Evolutionary conservation across 2,888 invertebrate genomes (phyloP).

Genomic region (Drosophila acutilabella): DNA sequence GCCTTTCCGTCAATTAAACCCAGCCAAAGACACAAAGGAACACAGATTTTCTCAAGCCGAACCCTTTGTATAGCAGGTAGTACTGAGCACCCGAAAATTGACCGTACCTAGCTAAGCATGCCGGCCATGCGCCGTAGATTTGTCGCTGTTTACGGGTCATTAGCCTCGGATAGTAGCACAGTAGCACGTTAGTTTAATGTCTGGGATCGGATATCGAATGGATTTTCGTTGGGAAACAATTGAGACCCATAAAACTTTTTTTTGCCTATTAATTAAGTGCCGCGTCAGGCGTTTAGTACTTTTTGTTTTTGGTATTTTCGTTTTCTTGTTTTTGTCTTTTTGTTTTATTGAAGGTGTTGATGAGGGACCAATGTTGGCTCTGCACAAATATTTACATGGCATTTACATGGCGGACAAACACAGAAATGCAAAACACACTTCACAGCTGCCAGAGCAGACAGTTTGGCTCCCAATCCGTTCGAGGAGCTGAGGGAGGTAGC

Average conservation of each 20-base stretch:
- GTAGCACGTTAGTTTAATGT: slow-evolving; percentile 36
- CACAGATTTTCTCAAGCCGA: slow-evolving; percentile 37
- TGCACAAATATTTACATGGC: slow-evolving; percentile 63
- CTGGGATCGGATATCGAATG: slow-evolving; percentile 13
- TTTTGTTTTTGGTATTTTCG: slow-evolving; percentile 7
- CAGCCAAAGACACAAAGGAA: slow-evolving; percentile 9
- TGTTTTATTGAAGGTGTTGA: slow-evolving; percentile 24
- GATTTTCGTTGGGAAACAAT: slow-evolving; percentile 36
- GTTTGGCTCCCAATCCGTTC: slow-evolving; percentile 47
- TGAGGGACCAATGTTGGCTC: slow-evolving; percentile 24
- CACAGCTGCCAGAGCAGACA: slow-evolving; percentile 52
- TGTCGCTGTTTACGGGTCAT: slow-evolving; percentile 58
- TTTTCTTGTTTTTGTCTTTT: slow-evolving; percentile 6
- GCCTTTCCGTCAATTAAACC: slow-evolving; percentile 59
- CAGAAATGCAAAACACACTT: slow-evolving; percentile 57
- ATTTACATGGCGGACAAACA: slow-evolving; percentile 55
- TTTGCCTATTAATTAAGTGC: slow-evolving; percentile 68
- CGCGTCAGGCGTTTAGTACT: slow-evolving; percentile 14
- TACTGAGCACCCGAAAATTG: slow-evolving; percentile 7
- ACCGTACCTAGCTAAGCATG: slow-evolving; percentile 43
- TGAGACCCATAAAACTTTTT: slow-evolving; percentile 48
- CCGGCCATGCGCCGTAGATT: slow-evolving; percentile 58
- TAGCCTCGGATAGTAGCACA: slow-evolving; percentile 43
- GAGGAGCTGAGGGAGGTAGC: background rate
- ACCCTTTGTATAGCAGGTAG: slow-evolving; percentile 61